phyloP scores from a whole-genome alignment of 2,888 invertebrate genomes.

The Melipona bicolor region DNA sequence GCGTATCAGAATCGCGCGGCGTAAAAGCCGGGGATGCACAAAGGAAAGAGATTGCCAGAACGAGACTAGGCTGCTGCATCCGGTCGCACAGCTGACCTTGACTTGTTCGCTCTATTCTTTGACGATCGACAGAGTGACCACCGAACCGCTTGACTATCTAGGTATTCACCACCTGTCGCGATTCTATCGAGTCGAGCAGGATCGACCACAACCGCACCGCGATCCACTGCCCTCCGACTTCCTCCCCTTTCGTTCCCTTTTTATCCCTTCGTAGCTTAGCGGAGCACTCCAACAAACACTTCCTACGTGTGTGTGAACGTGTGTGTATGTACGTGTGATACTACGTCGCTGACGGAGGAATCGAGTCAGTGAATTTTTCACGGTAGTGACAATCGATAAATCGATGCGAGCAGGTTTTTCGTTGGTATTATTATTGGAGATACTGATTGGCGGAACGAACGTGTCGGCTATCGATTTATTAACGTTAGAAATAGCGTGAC shows the following conservation, averaged over 20 bases:
- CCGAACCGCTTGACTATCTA: slow-evolving; percentile 52
- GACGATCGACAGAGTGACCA: slow-evolving; percentile 52
- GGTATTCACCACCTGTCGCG: slow-evolving; percentile 63
- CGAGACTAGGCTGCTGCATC: slow-evolving; percentile 63
- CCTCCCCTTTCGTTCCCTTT: slow-evolving; percentile 17
- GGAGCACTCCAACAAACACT: neutral
- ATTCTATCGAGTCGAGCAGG: slow-evolving; percentile 43
- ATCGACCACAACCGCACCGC: slow-evolving; percentile 59
- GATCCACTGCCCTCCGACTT: slow-evolving; percentile 17
- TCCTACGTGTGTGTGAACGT: too few relatives aligned
- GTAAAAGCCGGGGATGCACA: slow-evolving; percentile 51
- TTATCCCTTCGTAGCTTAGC: slow-evolving; percentile 2
- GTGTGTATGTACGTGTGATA: too few relatives aligned
- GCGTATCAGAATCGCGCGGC: slow-evolving; percentile 44
- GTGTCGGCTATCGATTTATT: neutral
- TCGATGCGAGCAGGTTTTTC: slow-evolving; percentile 14
- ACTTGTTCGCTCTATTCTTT: slow-evolving; percentile 59
- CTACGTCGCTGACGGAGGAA: slow-evolving; percentile 10
- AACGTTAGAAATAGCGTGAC: too few relatives aligned
- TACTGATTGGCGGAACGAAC: neutral
- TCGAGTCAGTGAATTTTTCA: slow-evolving; percentile 12
- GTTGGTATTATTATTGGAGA: neutral
- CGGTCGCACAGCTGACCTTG: slow-evolving; percentile 64
- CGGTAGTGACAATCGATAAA: slow-evolving; percentile 9
- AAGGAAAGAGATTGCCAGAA: slow-evolving; percentile 52